Evolutionary conservation across 2,888 invertebrate genomes (phyloP).

Genomic region (Sphaerophoria rueppellii): DNA sequence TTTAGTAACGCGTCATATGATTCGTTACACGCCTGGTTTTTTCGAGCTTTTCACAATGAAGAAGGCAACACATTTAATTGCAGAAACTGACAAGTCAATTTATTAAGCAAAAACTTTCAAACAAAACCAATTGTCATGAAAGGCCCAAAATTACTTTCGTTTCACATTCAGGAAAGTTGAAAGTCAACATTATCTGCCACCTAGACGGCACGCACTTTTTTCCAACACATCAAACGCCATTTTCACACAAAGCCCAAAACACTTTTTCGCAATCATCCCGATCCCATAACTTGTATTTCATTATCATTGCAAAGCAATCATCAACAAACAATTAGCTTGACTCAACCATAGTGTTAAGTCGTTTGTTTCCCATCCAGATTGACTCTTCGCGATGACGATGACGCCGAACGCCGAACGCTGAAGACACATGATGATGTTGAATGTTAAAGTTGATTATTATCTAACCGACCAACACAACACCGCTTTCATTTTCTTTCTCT

Average conservation of each 20-base stretch:
- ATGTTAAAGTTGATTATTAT: conserved; percentile 50
- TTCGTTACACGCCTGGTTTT: too few species aligned
- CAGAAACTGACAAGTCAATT: too few species aligned
- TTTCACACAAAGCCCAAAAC: conserved; percentile 1
- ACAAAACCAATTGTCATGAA: too few species aligned
- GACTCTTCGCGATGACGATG: conserved; percentile 1
- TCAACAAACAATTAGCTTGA: conserved; percentile 26
- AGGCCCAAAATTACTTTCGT: too few species aligned
- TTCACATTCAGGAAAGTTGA: not conserved
- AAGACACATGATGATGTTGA: too few species aligned
- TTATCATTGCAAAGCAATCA: conserved; percentile 22
- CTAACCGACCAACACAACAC: conserved; percentile 42
- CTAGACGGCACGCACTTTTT: not conserved
- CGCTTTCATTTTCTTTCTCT: conserved; percentile 40
- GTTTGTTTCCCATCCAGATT: conserved; percentile 54
- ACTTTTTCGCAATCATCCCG: conserved; percentile 16
- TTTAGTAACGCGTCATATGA: too few species aligned
- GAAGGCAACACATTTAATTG: too few species aligned
- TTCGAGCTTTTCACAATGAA: too few species aligned
- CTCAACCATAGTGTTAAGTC: conserved; percentile 45
- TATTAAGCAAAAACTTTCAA: too few species aligned
- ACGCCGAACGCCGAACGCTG: not conserved
- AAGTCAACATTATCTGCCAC: not conserved
- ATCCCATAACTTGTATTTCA: conserved; percentile 30
- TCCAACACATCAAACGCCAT: not conserved